Conservation (phyloP, 1,140 invertebrate genomes). For the Homarus americanus region DNA sequence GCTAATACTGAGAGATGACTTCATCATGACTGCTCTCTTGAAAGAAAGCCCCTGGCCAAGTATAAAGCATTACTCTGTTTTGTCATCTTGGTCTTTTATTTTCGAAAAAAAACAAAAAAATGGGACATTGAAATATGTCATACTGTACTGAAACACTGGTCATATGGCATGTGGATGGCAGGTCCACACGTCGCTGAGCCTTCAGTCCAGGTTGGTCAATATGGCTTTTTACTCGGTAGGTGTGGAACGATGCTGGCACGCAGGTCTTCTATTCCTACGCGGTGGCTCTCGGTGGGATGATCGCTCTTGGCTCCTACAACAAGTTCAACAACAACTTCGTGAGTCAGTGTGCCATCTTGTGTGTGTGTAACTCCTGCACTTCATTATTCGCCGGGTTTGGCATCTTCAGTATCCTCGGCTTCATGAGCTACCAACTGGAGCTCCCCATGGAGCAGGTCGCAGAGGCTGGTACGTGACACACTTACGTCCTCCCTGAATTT, state of each 20-base stretch:
- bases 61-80: constrained; percentile 62
- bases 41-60: constrained; percentile 46
- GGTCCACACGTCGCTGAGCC: constrained; percentile 41
- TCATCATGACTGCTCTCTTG: constrained; percentile 38
- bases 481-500: too few species aligned
- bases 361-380: constrained; percentile 78
- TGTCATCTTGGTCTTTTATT: constrained; percentile 60
- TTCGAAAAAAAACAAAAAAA: constrained; percentile 11
- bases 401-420: constrained; percentile 79
- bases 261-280: constrained; percentile 80
- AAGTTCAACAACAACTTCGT: constrained; percentile 87
- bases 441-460: constrained; percentile 78
- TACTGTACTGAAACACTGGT: constrained; percentile 63
- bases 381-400: constrained; percentile 82
- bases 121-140: constrained; percentile 72
- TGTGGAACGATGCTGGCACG: constrained; percentile 79
- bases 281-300: constrained; percentile 80
- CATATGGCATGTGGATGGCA: constrained; percentile 65
- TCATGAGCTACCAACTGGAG: constrained; percentile 78
- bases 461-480: constrained; percentile 74
- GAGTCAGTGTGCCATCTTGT: constrained; percentile 80
- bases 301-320: constrained; percentile 82
- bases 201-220: background rate
- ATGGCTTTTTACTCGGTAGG: constrained; percentile 71
- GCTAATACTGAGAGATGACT: constrained; percentile 37